Evolutionary conservation across 2,888 invertebrate species (phyloP), one percentile per base, ranked within the genome.

Genomic region (Dastarcus helophoroides): DNA sequence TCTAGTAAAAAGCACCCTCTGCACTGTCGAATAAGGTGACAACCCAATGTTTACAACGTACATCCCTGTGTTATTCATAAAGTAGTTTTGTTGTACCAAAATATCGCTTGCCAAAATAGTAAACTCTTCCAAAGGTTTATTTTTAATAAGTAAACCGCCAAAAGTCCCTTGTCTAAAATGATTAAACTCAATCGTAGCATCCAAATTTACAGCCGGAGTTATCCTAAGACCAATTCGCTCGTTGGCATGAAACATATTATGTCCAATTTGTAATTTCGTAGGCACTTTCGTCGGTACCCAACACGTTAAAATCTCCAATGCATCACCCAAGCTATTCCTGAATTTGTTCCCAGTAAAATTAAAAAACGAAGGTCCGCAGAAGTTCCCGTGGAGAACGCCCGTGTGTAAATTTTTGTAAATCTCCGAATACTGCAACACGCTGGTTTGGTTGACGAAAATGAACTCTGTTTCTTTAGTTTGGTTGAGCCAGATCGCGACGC

Each of bases 321-420:
- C 86, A 36, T 81, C 81, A 47, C 78, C 76, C 14, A 71, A 55
- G 45, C 88, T 88, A 26, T 76, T 74, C 44, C 80, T 82, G 56
- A 95, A 90, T 59, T 69, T 75, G 54, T 89, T 91, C n/a, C 84
- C 84, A 1, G 88, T 90, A n/a, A 94, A 72, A 57, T 95, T 95
- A 1, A 94, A 77, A 64, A 80, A 77, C 24, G 80, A 74, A 46
- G 76, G 71, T 3, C 80, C 79, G 50, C 95, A 95, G 52, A 79
- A 93, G 59, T 98, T 98, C 2, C 95, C 94, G 42, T 95, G 80
- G 29, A 91, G 63, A 23, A 97, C 72, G 1, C 93, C 95, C 16
- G 81, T 74, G 52, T 91, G 88, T 4, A 82, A 64, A 59, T 98
- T 98, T 39, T 79, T 78, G 42, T 79, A 76, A 48, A 98, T 77